Evolutionary conservation across 2,113 vertebrate genomes (phyloP), one percentile per base, ranked within the genome.

Genomic region (Psittacara wagleri): DNA sequence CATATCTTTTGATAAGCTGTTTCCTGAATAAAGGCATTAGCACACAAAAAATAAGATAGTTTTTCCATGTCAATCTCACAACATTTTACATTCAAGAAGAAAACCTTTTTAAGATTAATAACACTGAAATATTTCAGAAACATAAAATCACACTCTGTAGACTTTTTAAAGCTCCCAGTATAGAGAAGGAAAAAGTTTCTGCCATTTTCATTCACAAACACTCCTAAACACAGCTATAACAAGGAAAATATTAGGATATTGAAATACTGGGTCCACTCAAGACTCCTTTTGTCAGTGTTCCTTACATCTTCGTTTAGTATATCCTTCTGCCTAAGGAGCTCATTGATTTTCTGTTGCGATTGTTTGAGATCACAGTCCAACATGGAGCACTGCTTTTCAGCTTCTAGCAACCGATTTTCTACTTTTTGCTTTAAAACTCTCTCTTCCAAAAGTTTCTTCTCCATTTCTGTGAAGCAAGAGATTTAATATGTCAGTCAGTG

Each of bases 351-450:
- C 98, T 99, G 99, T 74, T 99, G 98, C 0, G 99, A 98, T 96
- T 99, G 99, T 93, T 99, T 99, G 89, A 99, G 98, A 97, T 99
- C 99, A 24, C 99, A 99, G 97, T 99, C 99, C 93, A 99, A 97
- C 98, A 99, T 98, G 70, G 99, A 99, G 95, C 99, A 98, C 79
- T 98, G 98, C 90, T 99, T 99, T 98, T 99, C 99, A 94, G 98
- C 98, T 94, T 99, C 99, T 92, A 99, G 96, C 67, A 99, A 96
- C 28, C 98, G 96, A 97, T 99, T 99, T 96, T 99, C 99, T 78
- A 99, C 98, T 72, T 98, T 98, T 76, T 99, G 98, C 92, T 99
- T 99, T 59, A 98, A 98, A 41, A 97, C 93, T 85, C 99, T 98
- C 90, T 99, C 99, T 95, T 99, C 99, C 54, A 98, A 95, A 88